Percentiles rank a stretch among this genome's conserved stretches.
These are phyloP conservation scores for Etia nguti DNA, from an alignment of 2,113 vertebrate species.

Conservation along the genomic window DNA sequence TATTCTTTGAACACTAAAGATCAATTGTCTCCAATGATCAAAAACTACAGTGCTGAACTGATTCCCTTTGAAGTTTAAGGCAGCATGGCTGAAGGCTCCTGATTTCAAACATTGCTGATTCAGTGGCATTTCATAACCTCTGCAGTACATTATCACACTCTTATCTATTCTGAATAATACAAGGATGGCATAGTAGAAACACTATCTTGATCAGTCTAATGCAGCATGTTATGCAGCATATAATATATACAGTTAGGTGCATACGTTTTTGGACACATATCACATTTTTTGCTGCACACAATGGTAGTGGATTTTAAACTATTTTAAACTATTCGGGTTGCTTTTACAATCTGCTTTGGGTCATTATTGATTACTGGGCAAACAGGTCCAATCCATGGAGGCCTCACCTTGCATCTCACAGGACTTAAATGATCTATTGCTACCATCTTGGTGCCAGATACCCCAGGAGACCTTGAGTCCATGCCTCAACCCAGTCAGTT, in stretches of 20 bases:
- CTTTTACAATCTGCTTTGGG: not conserved
- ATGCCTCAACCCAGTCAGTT: not conserved
- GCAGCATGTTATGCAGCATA: not conserved
- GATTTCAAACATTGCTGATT: conserved; percentile 61
- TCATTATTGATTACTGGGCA: not conserved
- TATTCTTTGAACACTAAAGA: conserved; percentile 62
- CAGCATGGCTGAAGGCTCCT: conserved; percentile 35
- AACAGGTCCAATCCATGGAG: not conserved
- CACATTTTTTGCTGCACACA: not conserved
- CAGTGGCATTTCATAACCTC: conserved; percentile 47
- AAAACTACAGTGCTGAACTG: conserved; percentile 42
- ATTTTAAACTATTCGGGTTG: not conserved
- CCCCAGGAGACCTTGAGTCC: not conserved
- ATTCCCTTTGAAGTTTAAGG: conserved; percentile 59
- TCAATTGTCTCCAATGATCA: conserved; percentile 68
- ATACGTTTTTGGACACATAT: not conserved
- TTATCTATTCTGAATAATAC: conserved; percentile 30
- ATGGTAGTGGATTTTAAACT: not conserved
- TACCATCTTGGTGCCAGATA: not conserved
- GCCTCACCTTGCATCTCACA: not conserved
- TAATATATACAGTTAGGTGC: not conserved
- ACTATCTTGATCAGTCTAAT: not conserved
- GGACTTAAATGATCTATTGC: not conserved
- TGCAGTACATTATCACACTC: conserved; percentile 9
- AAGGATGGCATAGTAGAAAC: not conserved